Percentiles rank a stretch among this genome's conserved stretches.
Evolutionary conservation across 2,888 invertebrate species (phyloP).

Genomic region (Cosmorhoe ocellata): DNA sequence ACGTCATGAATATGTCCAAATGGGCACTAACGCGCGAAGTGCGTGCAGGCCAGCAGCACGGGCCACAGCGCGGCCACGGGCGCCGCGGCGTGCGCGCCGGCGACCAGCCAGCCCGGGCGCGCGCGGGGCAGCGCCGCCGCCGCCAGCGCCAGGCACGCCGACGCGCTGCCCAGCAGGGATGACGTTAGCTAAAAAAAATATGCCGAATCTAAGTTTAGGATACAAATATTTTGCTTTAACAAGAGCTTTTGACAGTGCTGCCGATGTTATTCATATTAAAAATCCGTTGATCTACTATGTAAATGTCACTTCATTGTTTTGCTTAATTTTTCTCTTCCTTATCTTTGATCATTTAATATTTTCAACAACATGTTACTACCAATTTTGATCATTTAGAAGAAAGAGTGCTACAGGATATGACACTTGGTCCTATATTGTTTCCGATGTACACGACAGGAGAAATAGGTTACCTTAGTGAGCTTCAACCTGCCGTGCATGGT

Average conservation of each 20-base stretch:
- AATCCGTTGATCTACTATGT: too few relatives aligned
- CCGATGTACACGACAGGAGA: background rate
- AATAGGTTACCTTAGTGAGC: conserved; percentile 56
- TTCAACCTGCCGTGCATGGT: conserved; percentile 80
- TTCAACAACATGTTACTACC: too few relatives aligned
- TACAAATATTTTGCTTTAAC: background rate
- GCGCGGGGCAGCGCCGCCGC: conserved; percentile 41
- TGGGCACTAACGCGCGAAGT: conserved; percentile 46
- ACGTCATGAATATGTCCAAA: background rate
- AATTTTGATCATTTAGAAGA: too few relatives aligned
- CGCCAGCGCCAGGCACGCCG: conserved; percentile 41
- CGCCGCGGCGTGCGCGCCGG: conserved; percentile 59
- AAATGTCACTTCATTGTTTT: too few relatives aligned
- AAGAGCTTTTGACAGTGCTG: background rate
- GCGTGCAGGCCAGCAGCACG: conserved; percentile 55
- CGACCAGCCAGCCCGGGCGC: conserved; percentile 45
- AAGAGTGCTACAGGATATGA: conserved; percentile 1
- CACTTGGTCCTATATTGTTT: background rate
- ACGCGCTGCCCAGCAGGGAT: conserved; percentile 48
- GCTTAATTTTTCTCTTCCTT: too few relatives aligned
- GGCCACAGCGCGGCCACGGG: conserved; percentile 66
- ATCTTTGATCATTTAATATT: too few relatives aligned
- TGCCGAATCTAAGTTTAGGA: too few relatives aligned
- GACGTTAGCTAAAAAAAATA: conserved; percentile 37
- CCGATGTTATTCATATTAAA: too few relatives aligned